A percentile compares a stretch with the other conserved stretches of the same genome.
phyloP scores from a whole-genome alignment of 2,113 vertebrate species.

The Micronycteris hirsuta region DNA sequence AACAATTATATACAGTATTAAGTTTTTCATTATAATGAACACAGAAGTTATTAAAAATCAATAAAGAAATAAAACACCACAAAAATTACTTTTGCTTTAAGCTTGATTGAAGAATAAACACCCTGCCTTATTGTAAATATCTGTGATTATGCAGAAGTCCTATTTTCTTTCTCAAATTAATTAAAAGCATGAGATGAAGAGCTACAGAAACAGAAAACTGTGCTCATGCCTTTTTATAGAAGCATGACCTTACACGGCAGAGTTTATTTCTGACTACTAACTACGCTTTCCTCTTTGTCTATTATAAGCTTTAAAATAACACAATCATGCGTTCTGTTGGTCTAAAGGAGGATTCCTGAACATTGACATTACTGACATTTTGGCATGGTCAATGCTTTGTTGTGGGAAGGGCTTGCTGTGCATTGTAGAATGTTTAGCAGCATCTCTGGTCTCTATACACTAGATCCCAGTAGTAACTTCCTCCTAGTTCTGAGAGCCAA shows the following conservation, averaged over 20 bases:
- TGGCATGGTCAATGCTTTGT: not conserved
- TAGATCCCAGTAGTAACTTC: no score
- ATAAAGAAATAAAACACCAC: not conserved
- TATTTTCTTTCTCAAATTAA: slow-evolving; percentile 23
- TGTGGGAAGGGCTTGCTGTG: not conserved
- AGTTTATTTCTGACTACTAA: slow-evolving; percentile 33
- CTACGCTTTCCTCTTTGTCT: not conserved
- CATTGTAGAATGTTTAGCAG: not conserved
- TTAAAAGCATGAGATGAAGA: not conserved
- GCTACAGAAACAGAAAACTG: rapidly evolving
- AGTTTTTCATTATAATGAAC: slow-evolving; percentile 49
- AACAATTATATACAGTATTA: not conserved
- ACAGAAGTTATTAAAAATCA: slow-evolving; percentile 48
- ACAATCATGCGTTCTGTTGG: not conserved
- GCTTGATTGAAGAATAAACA: slow-evolving; percentile 22
- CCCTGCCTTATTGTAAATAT: slow-evolving; percentile 3
- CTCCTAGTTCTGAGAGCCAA: not conserved
- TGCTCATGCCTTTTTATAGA: not conserved
- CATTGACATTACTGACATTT: not conserved
- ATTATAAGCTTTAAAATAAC: not conserved
- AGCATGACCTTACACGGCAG: not conserved
- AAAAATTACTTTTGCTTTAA: slow-evolving; percentile 51
- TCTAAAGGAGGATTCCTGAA: not conserved
- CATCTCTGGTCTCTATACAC: not conserved
- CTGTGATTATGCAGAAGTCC: not conserved